Evolutionary conservation across 2,113 vertebrate genomes (phyloP), one percentile per base, ranked within the genome.

Genomic region (Rhadina sibilatrix): DNA sequence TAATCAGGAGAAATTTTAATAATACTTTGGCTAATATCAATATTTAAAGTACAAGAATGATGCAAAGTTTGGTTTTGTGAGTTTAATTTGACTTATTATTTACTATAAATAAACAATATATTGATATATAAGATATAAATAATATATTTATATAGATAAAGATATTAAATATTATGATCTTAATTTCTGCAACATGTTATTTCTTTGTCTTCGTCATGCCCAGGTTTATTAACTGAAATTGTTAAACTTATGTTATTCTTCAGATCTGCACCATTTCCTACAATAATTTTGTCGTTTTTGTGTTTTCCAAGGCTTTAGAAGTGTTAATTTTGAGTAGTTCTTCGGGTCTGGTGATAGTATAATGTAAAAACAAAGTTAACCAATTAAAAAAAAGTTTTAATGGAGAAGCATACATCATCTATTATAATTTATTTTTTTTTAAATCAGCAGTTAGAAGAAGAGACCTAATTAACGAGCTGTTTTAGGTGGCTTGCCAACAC

Each of bases 391-490:
- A 88, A 90, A 28, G 10, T 2, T 80, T 88, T 86, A 64, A 65
- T 69, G 28, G 79, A 65, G 79, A 89, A 44, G 31, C 15, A 46
- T 53, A 35, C 40, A 61, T 53, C 8, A 49, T 79, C 53, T 85
- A 30, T 68, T 87, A 47, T 9, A 71, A 66, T 53, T 47, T 44
- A 60, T 12, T n/a, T 44, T 18, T 18, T 56, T 84, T 95, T 57
- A 38, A 46, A 28, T 56, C 52, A 56, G 24, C 22, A 57, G 22
- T 66, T 76, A 82, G 52, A 82, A 64, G 38, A 82, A 91, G 40
- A 2, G 3, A 63, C 56, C 65, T 49, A 79, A 89, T 68, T 76
- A 90, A 91, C 0, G 2, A 79, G 8, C 4, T 0, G 0, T 49
- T 91, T 72, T 68, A 75, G 13, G 31, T 42, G 27, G 21, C 10